A percentile compares a stretch with the other conserved stretches of the same genome.
Conservation (phyloP, 2,113 vertebrate species). For the Myxocyprinus asiaticus region DNA sequence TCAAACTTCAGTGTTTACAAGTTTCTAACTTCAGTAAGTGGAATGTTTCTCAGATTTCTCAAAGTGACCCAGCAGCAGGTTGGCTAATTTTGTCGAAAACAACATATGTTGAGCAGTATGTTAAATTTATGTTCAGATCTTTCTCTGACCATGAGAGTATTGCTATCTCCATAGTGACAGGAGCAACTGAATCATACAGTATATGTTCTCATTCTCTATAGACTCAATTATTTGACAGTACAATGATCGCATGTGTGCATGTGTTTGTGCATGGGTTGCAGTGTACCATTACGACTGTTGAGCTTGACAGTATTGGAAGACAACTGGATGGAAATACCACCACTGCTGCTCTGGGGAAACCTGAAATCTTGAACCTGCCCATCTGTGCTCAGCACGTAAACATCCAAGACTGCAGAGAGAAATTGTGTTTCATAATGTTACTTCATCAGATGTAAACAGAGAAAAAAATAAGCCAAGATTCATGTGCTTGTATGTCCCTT, state of each 20-base stretch:
- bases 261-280: conserved; percentile 8
- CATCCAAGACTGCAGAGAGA: conserved; percentile 85
- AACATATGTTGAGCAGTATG: conserved; percentile 40
- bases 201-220: conserved; percentile 29
- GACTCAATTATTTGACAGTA: not conserved
- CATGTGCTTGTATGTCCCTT: no score
- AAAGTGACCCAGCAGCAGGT: not conserved
- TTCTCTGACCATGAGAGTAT: conserved; percentile 10
- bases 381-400: conserved; percentile 95
- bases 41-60: not conserved
- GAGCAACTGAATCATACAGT: conserved; percentile 33
- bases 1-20: not conserved
- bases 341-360: conserved; percentile 92
- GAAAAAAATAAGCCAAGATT: no score
- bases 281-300: conserved; percentile 95
- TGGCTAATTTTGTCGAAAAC: conserved; percentile 19
- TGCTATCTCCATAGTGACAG: conserved; percentile 14
- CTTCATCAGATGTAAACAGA: conserved; percentile 1
- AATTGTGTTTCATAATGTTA: conserved; percentile 24
- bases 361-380: conserved; percentile 97
- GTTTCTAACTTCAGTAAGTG: conserved; percentile 6
- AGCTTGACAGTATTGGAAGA: conserved; percentile 97
- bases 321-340: conserved; percentile 92
- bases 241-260: not conserved
- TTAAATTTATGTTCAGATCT: not conserved